phyloP scores from a whole-genome alignment of 1,140 invertebrate species.

The Vanessa atalanta region DNA sequence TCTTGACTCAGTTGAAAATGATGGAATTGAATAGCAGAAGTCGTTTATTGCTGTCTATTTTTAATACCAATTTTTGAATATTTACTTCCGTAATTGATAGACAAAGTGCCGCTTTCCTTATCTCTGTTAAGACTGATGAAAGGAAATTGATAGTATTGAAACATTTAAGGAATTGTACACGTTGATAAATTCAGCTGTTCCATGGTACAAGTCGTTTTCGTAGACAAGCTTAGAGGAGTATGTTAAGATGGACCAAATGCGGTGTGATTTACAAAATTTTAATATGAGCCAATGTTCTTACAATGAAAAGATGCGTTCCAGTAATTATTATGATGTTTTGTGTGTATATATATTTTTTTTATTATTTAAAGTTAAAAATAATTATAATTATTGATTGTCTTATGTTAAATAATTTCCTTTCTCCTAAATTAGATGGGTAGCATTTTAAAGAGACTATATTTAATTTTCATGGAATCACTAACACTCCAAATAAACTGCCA shows the following conservation, averaged over 20 bases:
- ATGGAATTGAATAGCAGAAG: no score
- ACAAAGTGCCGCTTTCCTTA: conserved; percentile 33
- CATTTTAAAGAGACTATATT: neutral
- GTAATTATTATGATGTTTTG: no score
- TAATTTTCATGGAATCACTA: neutral
- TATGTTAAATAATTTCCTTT: no score
- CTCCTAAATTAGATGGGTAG: no score
- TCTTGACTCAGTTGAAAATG: no score
- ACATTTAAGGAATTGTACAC: conserved; percentile 22
- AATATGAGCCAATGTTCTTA: neutral
- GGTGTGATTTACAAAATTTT: conserved; percentile 4
- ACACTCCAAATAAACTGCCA: conserved; percentile 12
- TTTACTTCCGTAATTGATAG: neutral
- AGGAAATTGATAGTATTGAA: conserved; percentile 58
- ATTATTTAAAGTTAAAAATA: no score
- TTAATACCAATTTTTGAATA: neutral
- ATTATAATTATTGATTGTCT: no score
- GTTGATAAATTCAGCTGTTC: conserved; percentile 22
- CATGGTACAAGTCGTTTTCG: neutral
- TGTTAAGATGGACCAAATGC: conserved; percentile 7
- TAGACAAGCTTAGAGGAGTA: neutral
- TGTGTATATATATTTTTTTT: no score
- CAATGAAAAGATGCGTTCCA: neutral
- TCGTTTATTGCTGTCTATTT: no score
- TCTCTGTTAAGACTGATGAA: conserved; percentile 52